Percentiles rank a stretch among this genome's conserved stretches.
Evolutionary conservation across 2,888 invertebrate genomes (phyloP).

Genomic region (Globia sparganii): DNA sequence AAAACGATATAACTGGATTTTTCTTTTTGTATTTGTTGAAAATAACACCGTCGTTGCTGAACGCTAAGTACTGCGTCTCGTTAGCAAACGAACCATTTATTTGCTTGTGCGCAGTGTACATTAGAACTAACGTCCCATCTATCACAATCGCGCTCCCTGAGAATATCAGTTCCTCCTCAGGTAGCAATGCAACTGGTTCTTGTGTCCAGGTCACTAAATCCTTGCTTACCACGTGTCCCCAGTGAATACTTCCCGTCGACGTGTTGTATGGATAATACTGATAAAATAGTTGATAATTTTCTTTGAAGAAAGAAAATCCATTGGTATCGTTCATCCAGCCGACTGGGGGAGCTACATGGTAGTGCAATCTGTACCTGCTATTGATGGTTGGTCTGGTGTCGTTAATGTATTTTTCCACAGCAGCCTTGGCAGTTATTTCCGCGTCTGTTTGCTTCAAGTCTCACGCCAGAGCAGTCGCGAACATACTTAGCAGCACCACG

Average conservation of each 20-base stretch:
- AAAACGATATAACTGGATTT: slow-evolving; percentile 81
- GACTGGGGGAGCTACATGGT: slow-evolving; percentile 83
- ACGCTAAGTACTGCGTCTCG: slow-evolving; percentile 83
- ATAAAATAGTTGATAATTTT: slow-evolving; percentile 88
- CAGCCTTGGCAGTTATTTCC: slow-evolving; percentile 9
- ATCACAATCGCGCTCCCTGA: slow-evolving; percentile 85
- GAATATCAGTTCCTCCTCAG: slow-evolving; percentile 83
- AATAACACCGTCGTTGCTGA: slow-evolving; percentile 80
- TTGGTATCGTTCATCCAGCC: slow-evolving; percentile 91
- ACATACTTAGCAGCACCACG: slow-evolving; percentile 63
- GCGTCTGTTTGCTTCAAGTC: slow-evolving; percentile 25
- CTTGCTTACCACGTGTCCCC: slow-evolving; percentile 87
- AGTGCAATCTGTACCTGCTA: slow-evolving; percentile 77
- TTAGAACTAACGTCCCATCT: slow-evolving; percentile 80
- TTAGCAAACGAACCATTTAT: background rate
- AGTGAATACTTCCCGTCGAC: slow-evolving; percentile 87
- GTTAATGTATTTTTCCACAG: slow-evolving; percentile 29
- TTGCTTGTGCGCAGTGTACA: slow-evolving; percentile 80
- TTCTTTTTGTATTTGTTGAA: slow-evolving; percentile 83
- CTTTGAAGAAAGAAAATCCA: slow-evolving; percentile 87
- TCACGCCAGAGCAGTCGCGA: slow-evolving; percentile 61
- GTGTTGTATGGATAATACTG: slow-evolving; percentile 87
- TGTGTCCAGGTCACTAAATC: slow-evolving; percentile 88
- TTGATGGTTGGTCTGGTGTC: background rate
- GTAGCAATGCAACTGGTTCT: slow-evolving; percentile 85